Conservation (phyloP, 2,888 invertebrate genomes). For the Cremastobaeus sp. region DNA sequence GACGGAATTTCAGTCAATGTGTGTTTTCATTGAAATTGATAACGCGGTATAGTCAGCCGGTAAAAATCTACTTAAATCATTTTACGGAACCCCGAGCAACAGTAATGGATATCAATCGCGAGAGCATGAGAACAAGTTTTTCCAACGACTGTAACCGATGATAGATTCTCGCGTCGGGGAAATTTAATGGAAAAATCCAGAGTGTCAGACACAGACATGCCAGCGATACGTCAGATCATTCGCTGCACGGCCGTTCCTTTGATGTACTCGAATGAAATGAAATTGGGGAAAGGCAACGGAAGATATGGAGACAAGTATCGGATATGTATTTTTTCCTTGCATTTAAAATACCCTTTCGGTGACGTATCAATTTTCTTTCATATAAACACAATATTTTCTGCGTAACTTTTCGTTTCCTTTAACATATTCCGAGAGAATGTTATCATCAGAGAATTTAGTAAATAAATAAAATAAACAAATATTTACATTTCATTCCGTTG, state of each 20-base stretch:
- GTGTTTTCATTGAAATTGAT: conserved; percentile 46
- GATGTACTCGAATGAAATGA: conserved; percentile 59
- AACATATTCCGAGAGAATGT: no score
- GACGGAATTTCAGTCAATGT: conserved; percentile 7
- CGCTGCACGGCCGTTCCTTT: conserved; percentile 68
- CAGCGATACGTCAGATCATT: conserved; percentile 76
- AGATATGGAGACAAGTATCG: conserved; percentile 38
- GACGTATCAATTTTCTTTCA: no score
- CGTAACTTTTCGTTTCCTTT: no score
- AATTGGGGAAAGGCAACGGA: conserved; percentile 45
- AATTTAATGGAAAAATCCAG: conserved; percentile 78
- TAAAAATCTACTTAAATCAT: conserved; percentile 54
- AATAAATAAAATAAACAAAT: no score
- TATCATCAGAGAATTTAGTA: no score
- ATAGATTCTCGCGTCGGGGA: conserved; percentile 76
- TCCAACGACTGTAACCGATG: conserved; percentile 72
- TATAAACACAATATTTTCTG: no score
- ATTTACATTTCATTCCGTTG: not conserved
- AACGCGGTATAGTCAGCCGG: conserved; percentile 39
- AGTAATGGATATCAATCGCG: conserved; percentile 73
- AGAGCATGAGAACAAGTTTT: conserved; percentile 62
- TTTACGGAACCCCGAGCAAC: conserved; percentile 65
- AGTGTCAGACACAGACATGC: conserved; percentile 77
- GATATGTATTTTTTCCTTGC: conserved; percentile 22
- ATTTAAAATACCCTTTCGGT: no score